Evolutionary conservation across 2,888 invertebrate genomes (phyloP), one percentile per base, ranked within the genome.

Genomic region (Calameuta pallipes): DNA sequence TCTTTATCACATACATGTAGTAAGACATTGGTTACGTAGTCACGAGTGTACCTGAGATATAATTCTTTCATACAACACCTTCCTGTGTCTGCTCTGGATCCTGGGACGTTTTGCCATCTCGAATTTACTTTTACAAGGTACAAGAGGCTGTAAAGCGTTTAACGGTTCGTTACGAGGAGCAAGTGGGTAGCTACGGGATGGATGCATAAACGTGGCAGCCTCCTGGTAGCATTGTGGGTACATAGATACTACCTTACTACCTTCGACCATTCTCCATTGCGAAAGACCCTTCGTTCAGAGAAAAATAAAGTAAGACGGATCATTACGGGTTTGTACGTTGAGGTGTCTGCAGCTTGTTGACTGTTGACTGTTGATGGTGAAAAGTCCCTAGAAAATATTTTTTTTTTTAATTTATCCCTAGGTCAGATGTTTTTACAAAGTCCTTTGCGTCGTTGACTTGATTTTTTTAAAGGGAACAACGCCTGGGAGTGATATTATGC

Each of bases 61-160:
- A 56, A 56, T 56, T 56, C 41, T 56, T 56, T 56, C 41, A 6
- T 23, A 23, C 23, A 56, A 56, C 23, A 23, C 9, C 41, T 56
- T 23, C 0, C 41, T 23, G 41, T 56, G 41, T 23, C 41, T 56
- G 6, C 2, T 56, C 41, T 56, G 41, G 1, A 56, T 56, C 41
- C 41, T 56, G 23, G 41, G 23, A 9, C 41, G 23, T 56, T 56
- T 56, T 56, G 41, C 41, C 41, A 56, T 56, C 41, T 56, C 41
- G 41, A 56, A 56, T 56, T 56, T 56, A 23, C 81, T 78, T 85
- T 85, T 85, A 84, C 83, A 80, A 82, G 82, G 78, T 83, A 82
- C 82, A 76, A 86, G 80, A 86, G 81, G 83, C 81, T 83, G 81
- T 85, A 85, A 85, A 85, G 85, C 82, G 81, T 83, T 86, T 86